phyloP scores from a whole-genome alignment of 2,113 vertebrate genomes.

The Galemys pyrenaicus region DNA sequence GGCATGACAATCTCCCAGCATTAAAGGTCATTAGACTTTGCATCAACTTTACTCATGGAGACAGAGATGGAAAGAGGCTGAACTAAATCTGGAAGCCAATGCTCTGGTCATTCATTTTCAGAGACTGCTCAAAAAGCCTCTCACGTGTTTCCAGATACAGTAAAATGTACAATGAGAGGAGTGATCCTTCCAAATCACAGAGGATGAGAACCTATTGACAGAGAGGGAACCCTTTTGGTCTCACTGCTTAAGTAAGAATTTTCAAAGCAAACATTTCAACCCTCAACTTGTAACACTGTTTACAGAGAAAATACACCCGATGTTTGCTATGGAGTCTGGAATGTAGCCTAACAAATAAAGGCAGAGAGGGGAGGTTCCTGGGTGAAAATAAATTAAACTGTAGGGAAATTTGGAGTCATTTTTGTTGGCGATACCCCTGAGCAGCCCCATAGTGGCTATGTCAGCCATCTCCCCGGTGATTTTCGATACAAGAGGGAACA shows the following conservation, averaged over 20 bases:
- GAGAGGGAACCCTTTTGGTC: background rate
- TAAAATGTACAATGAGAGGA: background rate
- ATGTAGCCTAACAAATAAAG: background rate
- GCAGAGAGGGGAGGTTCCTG: background rate
- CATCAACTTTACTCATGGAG: background rate
- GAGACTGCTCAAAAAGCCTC: background rate
- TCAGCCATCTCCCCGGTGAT: background rate
- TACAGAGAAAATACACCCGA: background rate
- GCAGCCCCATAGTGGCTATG: background rate
- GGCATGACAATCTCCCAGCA: background rate
- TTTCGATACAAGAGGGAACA: background rate
- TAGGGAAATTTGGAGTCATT: background rate
- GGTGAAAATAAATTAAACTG: background rate
- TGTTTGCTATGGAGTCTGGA: background rate
- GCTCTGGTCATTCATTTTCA: background rate
- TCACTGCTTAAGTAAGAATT: conserved; percentile 57
- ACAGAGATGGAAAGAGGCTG: background rate
- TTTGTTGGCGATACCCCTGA: background rate
- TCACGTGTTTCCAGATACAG: background rate
- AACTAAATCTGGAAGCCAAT: background rate
- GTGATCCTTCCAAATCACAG: background rate
- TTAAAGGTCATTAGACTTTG: conserved; percentile 27
- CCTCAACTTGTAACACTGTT: conserved; percentile 31
- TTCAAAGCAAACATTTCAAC: conserved; percentile 52
- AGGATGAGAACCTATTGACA: conserved; percentile 33